A percentile compares a stretch with the other conserved stretches of the same genome.
Conservation (phyloP, 2,797 vertebrate species). For the Sparus aurata region DNA sequence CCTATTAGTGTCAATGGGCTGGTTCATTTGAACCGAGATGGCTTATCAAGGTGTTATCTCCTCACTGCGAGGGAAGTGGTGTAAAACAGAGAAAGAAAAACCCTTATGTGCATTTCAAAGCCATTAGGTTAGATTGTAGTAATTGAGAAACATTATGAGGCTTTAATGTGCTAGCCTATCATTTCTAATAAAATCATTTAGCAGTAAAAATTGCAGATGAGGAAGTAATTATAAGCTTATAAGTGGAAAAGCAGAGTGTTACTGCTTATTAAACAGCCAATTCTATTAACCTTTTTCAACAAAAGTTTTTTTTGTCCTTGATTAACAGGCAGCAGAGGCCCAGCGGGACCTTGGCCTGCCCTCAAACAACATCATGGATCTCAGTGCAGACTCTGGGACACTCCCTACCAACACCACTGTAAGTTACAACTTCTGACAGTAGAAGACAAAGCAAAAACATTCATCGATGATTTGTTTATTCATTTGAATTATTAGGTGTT, state of each 20-base stretch:
- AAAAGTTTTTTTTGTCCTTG: constrained; percentile 55
- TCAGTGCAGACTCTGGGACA: constrained; percentile 40
- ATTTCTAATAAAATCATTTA: constrained; percentile 76
- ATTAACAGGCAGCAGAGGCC: constrained; percentile 60
- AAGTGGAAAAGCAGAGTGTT: constrained; percentile 48
- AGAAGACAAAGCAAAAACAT: constrained; percentile 24
- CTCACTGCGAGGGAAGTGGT: constrained; percentile 59
- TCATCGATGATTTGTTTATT: constrained; percentile 13
- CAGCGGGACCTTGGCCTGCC: constrained; percentile 36
- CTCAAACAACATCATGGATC: constrained; percentile 69
- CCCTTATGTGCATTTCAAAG: constrained; percentile 70
- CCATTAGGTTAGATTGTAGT: constrained; percentile 73
- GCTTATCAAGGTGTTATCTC: constrained; percentile 87
- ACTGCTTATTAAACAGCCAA: constrained; percentile 67
- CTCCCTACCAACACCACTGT: constrained; percentile 50
- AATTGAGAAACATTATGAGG: constrained; percentile 70
- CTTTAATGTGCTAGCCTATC: constrained; percentile 70
- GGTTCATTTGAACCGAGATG: constrained; percentile 89
- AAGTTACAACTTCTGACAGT: constrained; percentile 40
- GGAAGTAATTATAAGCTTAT: constrained; percentile 68
- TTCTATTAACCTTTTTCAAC: constrained; percentile 74
- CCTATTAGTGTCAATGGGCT: constrained; percentile 92
- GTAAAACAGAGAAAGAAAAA: constrained; percentile 71
- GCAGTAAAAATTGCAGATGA: constrained; percentile 73
- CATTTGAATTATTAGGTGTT: not conserved